Conservation (phyloP, 37 sponge, comb jelly and placozoan species). For the Geodia barretti region DNA sequence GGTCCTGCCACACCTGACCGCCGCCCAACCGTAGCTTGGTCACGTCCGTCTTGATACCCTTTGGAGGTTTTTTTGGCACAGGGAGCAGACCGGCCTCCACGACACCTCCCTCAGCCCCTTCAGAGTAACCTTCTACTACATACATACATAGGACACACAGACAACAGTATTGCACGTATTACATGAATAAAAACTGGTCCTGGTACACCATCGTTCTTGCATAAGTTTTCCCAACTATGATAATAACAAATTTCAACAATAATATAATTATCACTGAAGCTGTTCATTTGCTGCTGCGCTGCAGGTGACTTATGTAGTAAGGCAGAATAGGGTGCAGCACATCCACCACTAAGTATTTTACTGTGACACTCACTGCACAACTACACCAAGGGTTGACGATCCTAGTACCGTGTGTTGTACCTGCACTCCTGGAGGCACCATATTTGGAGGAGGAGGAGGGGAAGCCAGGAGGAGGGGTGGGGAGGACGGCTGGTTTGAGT, state of each 20-base stretch:
- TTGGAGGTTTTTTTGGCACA: conserved; percentile 1
- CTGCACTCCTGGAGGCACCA: conserved; percentile 11
- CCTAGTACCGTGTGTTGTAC: conserved; percentile 2
- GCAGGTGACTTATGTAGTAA: too few species aligned
- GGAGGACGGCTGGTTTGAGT: not conserved
- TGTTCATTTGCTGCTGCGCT: too few species aligned
- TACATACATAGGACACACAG: too few species aligned
- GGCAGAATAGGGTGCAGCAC: too few species aligned
- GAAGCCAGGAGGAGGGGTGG: not conserved
- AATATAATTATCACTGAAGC: too few species aligned
- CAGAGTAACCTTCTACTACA: too few species aligned
- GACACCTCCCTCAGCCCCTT: conserved; percentile 7
- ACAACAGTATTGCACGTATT: not conserved
- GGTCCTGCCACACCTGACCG: conserved; percentile 91
- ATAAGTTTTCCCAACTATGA: too few species aligned
- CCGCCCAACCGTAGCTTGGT: conserved; percentile 84
- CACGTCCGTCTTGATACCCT: conserved; percentile 48
- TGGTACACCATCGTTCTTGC: too few species aligned
- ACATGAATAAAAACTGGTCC: not conserved
- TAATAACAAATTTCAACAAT: too few species aligned
- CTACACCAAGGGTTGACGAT: too few species aligned
- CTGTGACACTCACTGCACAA: too few species aligned
- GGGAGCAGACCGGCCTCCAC: conserved; percentile 1
- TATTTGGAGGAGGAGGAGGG: not conserved
- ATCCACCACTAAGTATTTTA: too few species aligned